Evolutionary conservation across 2,888 invertebrate genomes (phyloP).

Genomic region (Rotaria magnacalcarata): DNA sequence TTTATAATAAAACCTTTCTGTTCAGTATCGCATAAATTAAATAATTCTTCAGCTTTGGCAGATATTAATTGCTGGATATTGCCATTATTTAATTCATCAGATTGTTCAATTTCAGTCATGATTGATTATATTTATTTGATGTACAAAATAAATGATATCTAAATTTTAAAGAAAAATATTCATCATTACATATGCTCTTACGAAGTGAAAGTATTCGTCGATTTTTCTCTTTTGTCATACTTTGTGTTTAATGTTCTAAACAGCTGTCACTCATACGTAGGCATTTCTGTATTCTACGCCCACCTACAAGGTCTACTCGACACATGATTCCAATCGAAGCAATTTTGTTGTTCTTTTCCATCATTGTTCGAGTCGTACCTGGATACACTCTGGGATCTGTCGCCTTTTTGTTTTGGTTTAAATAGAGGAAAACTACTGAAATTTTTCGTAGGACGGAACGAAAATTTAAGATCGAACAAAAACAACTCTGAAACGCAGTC

Average conservation of each 20-base stretch:
- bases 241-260: neutral
- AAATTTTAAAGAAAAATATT: neutral
- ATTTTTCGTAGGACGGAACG: no score
- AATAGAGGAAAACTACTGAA: no score
- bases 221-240: neutral
- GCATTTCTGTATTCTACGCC: neutral
- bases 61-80: conserved; percentile 35
- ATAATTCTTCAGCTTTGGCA: conserved; percentile 60
- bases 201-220: neutral
- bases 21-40: conserved; percentile 61
- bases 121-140: neutral
- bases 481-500: no score
- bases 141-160: neutral
- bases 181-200: neutral
- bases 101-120: neutral
- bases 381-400: neutral
- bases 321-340: no score
- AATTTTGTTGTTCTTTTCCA: no score
- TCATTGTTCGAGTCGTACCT: neutral
- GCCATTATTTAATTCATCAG: neutral
- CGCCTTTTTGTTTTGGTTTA: neutral
- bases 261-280: neutral
- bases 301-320: no score
- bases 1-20: conserved; percentile 58
- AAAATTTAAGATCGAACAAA: no score